Base-by-base conservation (phyloP, 2,888 invertebrate genomes). In the Plebejus argus region DNA sequence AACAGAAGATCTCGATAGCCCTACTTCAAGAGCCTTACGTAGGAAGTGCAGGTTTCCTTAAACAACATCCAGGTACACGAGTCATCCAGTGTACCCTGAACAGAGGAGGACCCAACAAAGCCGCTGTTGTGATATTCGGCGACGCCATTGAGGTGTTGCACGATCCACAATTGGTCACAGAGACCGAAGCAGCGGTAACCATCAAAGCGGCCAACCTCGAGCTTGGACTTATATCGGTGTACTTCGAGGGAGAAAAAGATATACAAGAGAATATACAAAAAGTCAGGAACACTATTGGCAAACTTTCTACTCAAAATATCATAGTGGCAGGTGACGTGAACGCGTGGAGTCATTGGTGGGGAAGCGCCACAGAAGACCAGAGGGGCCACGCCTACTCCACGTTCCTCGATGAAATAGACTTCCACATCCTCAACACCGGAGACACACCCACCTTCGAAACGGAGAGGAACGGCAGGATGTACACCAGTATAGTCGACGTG, bases 381-480 rank as follows among this genome's bases (percentile, higher is more conserved):
- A 70, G 81, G 49, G 83, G 83, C 0, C 81, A 80, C 0, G 77
- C 76, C 0, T 7, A 81, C 45, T 8, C 72, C 0, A 78, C 78
- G 0, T 8, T 77, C 5, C 45, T 83, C 0, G 76, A 80, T 0
- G 81, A 83, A 6, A 39, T 79, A 28, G 70, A 66, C n/a, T 28
- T 83, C 20, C 79, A 84, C 33, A 75, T 83, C 8, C 79, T 85
- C 0, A 85, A 85, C 77, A 70, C 28, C 0, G 83, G 84, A 0
- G 49, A 79, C 0, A 80, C 61, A 0, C 84, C 85, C 0, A 84
- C 84, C 0, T 85, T 83, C 75, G 79, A 82, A 39, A 83, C 82
- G 0, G 35, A 82, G 0, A 79, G 83, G 35, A 81, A 76, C 45
- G 10, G 45, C 45, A 45, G 10, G 45, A 45, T 45, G 45, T 45